Evolutionary conservation across 2,113 vertebrate genomes (phyloP), one percentile per base, ranked within the genome.

Genomic region (Anser brachyrhynchus): DNA sequence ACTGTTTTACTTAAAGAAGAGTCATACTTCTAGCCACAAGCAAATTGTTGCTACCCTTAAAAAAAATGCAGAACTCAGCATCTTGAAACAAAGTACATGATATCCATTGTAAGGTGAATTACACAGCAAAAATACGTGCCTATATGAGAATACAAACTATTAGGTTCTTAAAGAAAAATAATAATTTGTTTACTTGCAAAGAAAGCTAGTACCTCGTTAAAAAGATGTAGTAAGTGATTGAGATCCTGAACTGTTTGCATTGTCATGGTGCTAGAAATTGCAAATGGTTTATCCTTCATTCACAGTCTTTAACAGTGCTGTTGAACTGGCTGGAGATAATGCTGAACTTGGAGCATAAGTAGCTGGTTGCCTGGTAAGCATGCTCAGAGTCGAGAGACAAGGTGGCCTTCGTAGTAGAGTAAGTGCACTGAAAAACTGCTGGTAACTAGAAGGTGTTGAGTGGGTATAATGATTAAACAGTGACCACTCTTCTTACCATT

Each of bases 1-100:
- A 92, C 89, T 96, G 64, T 90, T 96, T 96, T 94, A 96, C 87
- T 95, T 96, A 84, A 82, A 93, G 93, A 90, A 93, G 93, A 97
- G 92, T 96, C 93, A 96, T 97, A 93, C 93, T 85, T 96, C 96
- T 96, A 95, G 95, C 95, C 96, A 93, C 93, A 96, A 95, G 95
- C 83, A 92, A 95, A 95, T 96, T 90, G 84, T 95, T 96, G 82
- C 95, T 96, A 41, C 84, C 90, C 89, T 77, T 69, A 49, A 93
- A 97, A 93, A 97, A 96, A 96, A 96, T 89, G 94, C 89, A 85
- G 55, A 96, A 77, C 94, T 97, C 92, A 94, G 90, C 94, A 95
- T 81, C 90, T 95, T 86, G 83, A 80, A 93, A 88, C 46, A 89
- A 96, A 96, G 88, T 81, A 74, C 77, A 89, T 65, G 67, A 95